Evolutionary conservation across 2,888 invertebrate genomes (phyloP).

Genomic region (Ophonus ardosiacus): DNA sequence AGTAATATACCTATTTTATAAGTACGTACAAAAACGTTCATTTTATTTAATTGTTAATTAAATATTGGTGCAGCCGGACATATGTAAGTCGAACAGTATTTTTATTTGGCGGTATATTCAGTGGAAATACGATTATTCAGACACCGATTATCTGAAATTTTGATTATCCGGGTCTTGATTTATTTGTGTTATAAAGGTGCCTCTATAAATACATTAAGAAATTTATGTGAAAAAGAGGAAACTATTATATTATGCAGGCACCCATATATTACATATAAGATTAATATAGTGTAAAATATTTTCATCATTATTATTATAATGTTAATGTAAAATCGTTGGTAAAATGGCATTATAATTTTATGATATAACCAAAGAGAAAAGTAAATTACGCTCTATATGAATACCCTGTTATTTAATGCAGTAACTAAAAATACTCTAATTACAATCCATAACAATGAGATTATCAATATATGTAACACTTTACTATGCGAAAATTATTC

Average conservation of each 20-base stretch:
- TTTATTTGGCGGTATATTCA: too few relatives aligned
- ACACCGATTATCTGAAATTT: too few relatives aligned
- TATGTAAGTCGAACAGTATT: too few relatives aligned
- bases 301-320: neutral
- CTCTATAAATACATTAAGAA: neutral
- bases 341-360: neutral
- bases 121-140: too few relatives aligned
- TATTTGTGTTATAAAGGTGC: too few relatives aligned
- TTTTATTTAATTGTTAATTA: too few relatives aligned
- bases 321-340: neutral
- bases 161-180: too few relatives aligned
- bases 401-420: conserved; percentile 1
- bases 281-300: neutral
- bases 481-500: conserved; percentile 1
- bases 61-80: too few relatives aligned
- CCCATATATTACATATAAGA: neutral
- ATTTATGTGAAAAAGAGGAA: too few relatives aligned
- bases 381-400: neutral
- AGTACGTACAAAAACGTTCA: too few relatives aligned
- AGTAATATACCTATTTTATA: too few relatives aligned
- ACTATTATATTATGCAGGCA: neutral
- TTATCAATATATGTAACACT: conserved; percentile 14
- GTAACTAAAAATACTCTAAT: conserved; percentile 22
- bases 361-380: neutral
- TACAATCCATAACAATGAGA: conserved; percentile 27